Evolutionary conservation across 2,888 invertebrate genomes (phyloP), one percentile per base, ranked within the genome.

Genomic region (Emesis furor): DNA sequence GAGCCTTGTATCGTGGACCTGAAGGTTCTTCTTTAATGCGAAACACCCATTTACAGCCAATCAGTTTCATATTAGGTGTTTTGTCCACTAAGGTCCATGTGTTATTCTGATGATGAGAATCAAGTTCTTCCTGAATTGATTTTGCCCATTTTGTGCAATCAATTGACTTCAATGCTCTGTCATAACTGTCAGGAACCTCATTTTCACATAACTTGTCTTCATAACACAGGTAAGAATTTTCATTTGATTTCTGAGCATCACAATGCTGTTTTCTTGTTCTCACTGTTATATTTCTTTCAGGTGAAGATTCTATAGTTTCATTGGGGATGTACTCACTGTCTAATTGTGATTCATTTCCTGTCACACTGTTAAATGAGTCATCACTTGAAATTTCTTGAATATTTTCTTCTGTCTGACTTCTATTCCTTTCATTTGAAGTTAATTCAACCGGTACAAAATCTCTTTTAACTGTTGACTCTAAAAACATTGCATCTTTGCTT

Each of bases 401-500:
- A 35, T 35, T 35, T 30, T 5, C 12, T 67, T 67, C 67, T 8
- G 67, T 68, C 3, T n/a, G 30, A 12, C 35, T 37, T n/a, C 39
- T 67, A 59, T 35, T 51, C 6, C 17, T 1, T 3, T 51, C 30
- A 5, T 55, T 68, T 42, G 39, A 30, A 6, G 69, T 35, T 32
- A 79, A 32, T 71, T 78, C 67, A 3, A 81, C 12, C 10, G 69
- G 74, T 2, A 81, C 79, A 79, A 37, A 79, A 68, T 83, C 30
- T 73, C 83, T 79, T 37, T 77, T 79, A 1, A 79, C 68, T 30
- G 67, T 79, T 4, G 74, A 79, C n/a, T 84, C 82, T 10, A 84
- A 7, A 59, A 84, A 84, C 7, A 32, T 30, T 17, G 75, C 84
- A 79, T 84, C 77, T 37, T 77, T 82, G 12, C 81, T 84, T 24